A percentile compares a stretch with the other conserved stretches of the same genome.
These are phyloP conservation scores for Oasisia sp. DNA, from an alignment of 2,888 invertebrate genomes.

Conservation along the genomic window DNA sequence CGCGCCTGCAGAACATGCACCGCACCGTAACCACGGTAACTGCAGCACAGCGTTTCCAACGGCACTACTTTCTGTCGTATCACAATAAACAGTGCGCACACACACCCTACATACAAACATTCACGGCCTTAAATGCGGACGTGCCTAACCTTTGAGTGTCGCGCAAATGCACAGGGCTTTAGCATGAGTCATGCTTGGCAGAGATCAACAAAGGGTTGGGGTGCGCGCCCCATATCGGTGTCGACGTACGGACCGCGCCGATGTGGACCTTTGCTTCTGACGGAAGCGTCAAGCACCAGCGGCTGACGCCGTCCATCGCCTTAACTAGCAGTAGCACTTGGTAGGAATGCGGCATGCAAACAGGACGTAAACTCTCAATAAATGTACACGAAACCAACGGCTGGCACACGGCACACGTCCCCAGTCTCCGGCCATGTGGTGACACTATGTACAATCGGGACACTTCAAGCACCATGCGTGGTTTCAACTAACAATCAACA, in stretches of 20 bases:
- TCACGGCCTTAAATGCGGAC: not conserved
- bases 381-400: not conserved
- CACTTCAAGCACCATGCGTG: not conserved
- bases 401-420: not conserved
- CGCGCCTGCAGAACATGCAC: not conserved
- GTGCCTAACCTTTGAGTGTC: not conserved
- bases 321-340: conserved; percentile 7
- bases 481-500: conserved; percentile 17
- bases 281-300: not conserved
- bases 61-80: not conserved
- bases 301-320: not conserved
- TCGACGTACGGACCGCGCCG: not conserved
- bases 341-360: not conserved
- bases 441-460: conserved; percentile 1
- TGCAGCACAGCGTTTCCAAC: not conserved
- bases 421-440: not conserved
- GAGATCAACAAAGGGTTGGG: not conserved
- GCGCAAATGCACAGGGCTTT: not conserved
- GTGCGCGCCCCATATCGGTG: not conserved
- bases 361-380: not conserved
- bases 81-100: not conserved
- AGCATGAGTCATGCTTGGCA: not conserved
- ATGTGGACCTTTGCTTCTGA: not conserved
- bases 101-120: not conserved
- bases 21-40: not conserved